phyloP scores from a whole-genome alignment of 2,888 invertebrate genomes.

The Nemurella pictetii region DNA sequence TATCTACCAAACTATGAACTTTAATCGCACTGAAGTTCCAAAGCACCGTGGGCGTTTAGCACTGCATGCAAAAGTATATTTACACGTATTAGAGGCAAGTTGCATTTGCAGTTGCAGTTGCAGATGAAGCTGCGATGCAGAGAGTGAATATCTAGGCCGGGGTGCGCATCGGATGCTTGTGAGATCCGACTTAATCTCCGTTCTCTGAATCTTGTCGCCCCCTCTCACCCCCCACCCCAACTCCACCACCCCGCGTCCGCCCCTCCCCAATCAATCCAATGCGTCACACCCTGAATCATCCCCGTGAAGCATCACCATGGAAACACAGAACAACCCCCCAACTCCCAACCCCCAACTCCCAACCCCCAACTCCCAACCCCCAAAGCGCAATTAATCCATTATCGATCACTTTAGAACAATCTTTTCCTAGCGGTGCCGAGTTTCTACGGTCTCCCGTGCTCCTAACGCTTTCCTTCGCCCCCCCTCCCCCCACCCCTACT shows the following conservation, averaged over 20 bases:
- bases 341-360: no score
- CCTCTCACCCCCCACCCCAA: not conserved
- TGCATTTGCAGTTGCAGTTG: no score
- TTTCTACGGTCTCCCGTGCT: no score
- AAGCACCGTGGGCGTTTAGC: no score
- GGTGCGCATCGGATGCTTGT: constrained; percentile 2
- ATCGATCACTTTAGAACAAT: constrained; percentile 5
- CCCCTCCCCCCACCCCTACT: no score
- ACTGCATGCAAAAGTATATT: no score
- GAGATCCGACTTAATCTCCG: not conserved
- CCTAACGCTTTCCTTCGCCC: no score
- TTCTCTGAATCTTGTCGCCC: not conserved
- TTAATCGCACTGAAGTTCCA: no score
- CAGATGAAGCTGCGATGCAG: no score
- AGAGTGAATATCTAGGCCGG: constrained; percentile 1
- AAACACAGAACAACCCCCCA: not conserved
- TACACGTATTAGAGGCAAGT: no score
- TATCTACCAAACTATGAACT: no score
- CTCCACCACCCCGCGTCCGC: not conserved
- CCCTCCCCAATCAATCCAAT: not conserved
- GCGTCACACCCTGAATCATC: constrained; percentile 23
- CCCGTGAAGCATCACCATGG: constrained; percentile 1
- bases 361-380: no score
- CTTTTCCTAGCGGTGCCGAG: not conserved
- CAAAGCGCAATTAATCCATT: constrained; percentile 17